phyloP scores from a whole-genome alignment of 2,888 invertebrate species.

The Harpalus rufipes region DNA sequence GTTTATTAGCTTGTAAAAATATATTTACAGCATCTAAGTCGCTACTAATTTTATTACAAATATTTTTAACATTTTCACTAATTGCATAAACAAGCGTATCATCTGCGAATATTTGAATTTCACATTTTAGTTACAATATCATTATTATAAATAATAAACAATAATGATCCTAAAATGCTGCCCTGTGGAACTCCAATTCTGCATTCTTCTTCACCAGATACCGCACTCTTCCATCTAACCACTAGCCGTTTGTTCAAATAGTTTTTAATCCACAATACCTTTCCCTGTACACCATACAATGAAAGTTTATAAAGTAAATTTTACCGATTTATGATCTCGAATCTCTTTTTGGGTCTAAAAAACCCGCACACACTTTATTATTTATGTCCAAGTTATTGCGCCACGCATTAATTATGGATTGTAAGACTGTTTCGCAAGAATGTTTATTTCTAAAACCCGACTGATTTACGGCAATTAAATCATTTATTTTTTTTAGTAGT shows the following conservation, averaged over 20 bases:
- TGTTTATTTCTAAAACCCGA: slow-evolving; percentile 2
- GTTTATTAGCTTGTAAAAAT: no score
- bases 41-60: no score
- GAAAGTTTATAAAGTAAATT: no score
- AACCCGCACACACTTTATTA: slow-evolving; percentile 8
- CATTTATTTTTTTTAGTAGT: background rate
- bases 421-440: slow-evolving; percentile 7
- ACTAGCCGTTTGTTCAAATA: background rate
- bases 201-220: background rate
- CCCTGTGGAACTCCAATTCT: slow-evolving; percentile 3
- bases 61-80: background rate
- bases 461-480: no score
- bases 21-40: no score
- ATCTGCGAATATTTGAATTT: slow-evolving; percentile 7
- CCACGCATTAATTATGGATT: slow-evolving; percentile 1
- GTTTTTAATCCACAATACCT: slow-evolving; percentile 3
- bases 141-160: slow-evolving; percentile 21
- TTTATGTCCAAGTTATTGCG: background rate
- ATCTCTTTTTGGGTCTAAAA: slow-evolving; percentile 13
- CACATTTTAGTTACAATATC: background rate
- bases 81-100: no score
- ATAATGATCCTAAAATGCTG: slow-evolving; percentile 19
- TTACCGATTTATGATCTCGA: background rate
- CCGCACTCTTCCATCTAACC: background rate
- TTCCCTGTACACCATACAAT: background rate